Base-by-base conservation (phyloP, 2,888 invertebrate species). In the Callosobruchus maculatus region DNA sequence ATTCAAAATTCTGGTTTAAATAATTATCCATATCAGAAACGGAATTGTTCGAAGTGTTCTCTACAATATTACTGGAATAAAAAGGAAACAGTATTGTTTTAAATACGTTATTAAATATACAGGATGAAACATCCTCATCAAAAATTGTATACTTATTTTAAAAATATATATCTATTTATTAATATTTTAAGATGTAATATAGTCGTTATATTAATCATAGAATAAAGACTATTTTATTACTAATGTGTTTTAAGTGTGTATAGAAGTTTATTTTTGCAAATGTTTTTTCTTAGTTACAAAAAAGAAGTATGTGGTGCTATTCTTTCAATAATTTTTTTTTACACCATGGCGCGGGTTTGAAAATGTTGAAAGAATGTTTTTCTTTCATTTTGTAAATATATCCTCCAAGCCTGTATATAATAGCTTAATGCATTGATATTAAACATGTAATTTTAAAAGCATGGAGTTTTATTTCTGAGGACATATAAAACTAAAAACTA, bases 191-290 rank as follows among this genome's bases (percentile, higher is more conserved):
- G 71, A 70, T 73, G 72, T 72, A 72, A 71, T 69, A 68, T 73
- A 74, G 30, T 70, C n/a, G 74, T 71, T 70, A 68, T 70, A 74
- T 49, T 49, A 49, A 49, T 49, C 49, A 18, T 49, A 7, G 18
- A 49, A 49, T 49, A 72, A 74, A 75, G 22, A 69, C 74, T 80
- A 80, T 80, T 81, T 80, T 81, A 78, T 77, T 78, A 80, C 74
- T 77, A 78, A 77, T 77, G 75, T 49, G 69, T 74, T 76, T 77
- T 78, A 75, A 78, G 78, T 79, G 77, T 49, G 49, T 80, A 80
- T 78, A 79, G 74, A 80, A 78, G 74, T 79, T 80, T 81, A 81
- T 82, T 81, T 82, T 82, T 82, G 78, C 80, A 81, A 7, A 49
- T 49, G 3, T 13, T 75, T 78, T 75, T 75, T 70, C 73, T 79